These are phyloP conservation scores for Nasonia longicornis DNA, from an alignment of 1,140 invertebrate genomes.

Conservation along the genomic window DNA sequence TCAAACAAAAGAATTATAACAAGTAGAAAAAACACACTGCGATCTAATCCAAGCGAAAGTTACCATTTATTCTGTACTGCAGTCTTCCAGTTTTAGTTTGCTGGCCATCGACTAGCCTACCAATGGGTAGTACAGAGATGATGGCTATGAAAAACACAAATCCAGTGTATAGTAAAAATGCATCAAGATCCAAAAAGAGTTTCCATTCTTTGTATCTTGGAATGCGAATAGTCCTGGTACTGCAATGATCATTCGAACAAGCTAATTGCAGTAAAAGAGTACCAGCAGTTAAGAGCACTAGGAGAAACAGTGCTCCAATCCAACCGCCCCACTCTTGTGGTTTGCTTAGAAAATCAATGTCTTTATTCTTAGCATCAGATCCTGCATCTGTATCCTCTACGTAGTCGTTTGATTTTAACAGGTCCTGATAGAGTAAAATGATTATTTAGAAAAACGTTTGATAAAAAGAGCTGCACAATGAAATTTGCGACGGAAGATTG, in stretches of 20 bases:
- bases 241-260: conserved; percentile 58
- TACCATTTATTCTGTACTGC: conserved; percentile 64
- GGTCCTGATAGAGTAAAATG: conserved; percentile 50
- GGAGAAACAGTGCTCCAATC: conserved; percentile 58
- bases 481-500: conserved; percentile 1
- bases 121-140: conserved; percentile 60
- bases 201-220: conserved; percentile 50
- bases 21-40: not conserved
- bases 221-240: conserved; percentile 49
- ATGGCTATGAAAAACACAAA: conserved; percentile 54
- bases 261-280: conserved; percentile 59
- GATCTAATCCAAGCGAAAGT: conserved; percentile 1
- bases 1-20: not conserved
- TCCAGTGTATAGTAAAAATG: conserved; percentile 54
- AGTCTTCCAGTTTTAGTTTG: conserved; percentile 60
- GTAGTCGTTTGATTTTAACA: conserved; percentile 50
- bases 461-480: conserved; percentile 29
- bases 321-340: conserved; percentile 65
- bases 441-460: conserved; percentile 11
- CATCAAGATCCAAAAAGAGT: conserved; percentile 55
- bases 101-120: conserved; percentile 57
- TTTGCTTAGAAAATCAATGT: conserved; percentile 55
- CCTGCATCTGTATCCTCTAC: conserved; percentile 50
- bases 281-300: conserved; percentile 51
- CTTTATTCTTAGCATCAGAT: conserved; percentile 51